These are phyloP conservation scores for Alauda arvensis DNA, from an alignment of 2,797 vertebrate genomes.

Conservation along the genomic window DNA sequence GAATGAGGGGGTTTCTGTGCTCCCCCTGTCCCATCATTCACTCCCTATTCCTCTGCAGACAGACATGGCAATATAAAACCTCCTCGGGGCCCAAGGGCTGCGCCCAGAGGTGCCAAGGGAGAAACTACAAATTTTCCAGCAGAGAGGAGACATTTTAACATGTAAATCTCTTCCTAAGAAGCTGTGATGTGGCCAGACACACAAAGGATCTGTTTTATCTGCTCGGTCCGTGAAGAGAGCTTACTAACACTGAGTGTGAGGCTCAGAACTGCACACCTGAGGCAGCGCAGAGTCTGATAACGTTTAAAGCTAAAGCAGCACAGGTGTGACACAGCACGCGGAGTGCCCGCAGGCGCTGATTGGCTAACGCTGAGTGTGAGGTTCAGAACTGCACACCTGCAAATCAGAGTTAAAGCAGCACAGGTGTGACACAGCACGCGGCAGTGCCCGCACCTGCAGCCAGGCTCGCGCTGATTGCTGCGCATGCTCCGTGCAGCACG, in stretches of 20 bases:
- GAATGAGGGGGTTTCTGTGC: background rate
- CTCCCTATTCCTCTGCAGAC: accelerated
- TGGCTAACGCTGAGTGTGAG: too few species aligned
- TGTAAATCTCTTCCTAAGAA: background rate
- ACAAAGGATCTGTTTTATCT: background rate
- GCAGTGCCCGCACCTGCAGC: too few species aligned
- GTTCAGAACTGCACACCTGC: too few species aligned
- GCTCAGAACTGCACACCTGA: background rate
- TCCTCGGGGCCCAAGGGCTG: background rate
- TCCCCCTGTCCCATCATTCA: background rate
- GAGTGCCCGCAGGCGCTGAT: too few species aligned
- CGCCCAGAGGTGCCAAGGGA: background rate
- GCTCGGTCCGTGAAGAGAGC: background rate
- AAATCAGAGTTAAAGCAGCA: too few species aligned
- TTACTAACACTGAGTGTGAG: too few species aligned
- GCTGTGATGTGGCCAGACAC: background rate
- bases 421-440: too few species aligned
- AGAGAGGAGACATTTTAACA: background rate
- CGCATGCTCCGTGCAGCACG: too few species aligned
- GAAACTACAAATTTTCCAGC: background rate
- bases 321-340: too few species aligned
- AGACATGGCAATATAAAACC: background rate
- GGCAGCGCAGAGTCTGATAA: background rate
- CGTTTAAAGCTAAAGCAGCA: too few species aligned
- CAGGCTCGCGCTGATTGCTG: too few species aligned